phyloP scores from a whole-genome alignment of 1,140 invertebrate genomes.

The Popillia japonica region DNA sequence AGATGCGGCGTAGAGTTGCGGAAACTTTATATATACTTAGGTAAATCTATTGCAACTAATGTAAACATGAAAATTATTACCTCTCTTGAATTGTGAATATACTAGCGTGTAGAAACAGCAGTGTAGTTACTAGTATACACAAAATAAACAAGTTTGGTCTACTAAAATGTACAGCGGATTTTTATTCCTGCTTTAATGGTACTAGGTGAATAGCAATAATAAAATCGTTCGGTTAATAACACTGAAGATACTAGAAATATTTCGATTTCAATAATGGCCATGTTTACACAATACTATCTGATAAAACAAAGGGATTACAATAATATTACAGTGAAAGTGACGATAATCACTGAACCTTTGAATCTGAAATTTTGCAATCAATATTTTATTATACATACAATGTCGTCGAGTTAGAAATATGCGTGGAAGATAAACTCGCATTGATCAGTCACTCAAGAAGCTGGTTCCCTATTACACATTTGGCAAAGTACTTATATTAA shows the following conservation, averaged over 20 bases:
- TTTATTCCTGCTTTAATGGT: background rate
- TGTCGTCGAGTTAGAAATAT: background rate
- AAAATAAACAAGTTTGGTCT: background rate
- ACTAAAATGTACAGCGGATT: background rate
- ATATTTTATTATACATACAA: background rate
- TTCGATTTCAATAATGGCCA: conserved; percentile 16
- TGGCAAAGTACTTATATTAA: no score
- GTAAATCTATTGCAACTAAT: background rate
- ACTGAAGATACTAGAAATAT: background rate
- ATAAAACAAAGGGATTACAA: conserved; percentile 1
- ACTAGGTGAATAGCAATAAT: background rate
- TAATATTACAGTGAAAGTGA: background rate
- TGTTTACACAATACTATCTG: conserved; percentile 4
- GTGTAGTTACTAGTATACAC: background rate
- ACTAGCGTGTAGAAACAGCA: background rate
- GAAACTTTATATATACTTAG: background rate
- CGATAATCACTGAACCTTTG: background rate
- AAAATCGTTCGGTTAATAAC: background rate
- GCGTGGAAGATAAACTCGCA: no score
- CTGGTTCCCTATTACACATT: no score
- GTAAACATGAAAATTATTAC: conserved; percentile 1
- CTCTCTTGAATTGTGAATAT: background rate
- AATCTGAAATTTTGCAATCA: conserved; percentile 33
- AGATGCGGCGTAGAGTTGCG: background rate
- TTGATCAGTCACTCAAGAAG: no score